Percentiles rank a stretch among this genome's conserved stretches.
phyloP scores from a whole-genome alignment of 2,888 invertebrate genomes.

The Cynaeus angustus region DNA sequence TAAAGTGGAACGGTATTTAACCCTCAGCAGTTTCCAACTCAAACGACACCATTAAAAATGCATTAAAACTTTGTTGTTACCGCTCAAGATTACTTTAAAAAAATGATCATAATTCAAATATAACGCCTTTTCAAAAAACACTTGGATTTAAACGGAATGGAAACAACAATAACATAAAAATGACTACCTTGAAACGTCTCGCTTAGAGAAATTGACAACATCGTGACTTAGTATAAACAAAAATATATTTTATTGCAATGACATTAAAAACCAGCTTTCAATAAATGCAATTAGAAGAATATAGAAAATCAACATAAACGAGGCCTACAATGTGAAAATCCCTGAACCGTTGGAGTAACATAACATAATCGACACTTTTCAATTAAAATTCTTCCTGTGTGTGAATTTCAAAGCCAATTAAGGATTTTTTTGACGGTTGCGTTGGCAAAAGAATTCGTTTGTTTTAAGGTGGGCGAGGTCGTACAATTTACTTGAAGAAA shows the following conservation, averaged over 20 bases:
- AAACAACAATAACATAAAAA: conserved; percentile 11
- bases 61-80: too few relatives aligned
- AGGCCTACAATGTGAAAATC: conserved; percentile 15
- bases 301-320: conserved; percentile 6
- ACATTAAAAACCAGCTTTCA: conserved; percentile 13
- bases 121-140: not conserved
- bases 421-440: conserved; percentile 18
- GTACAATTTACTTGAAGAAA: conserved; percentile 24
- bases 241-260: conserved; percentile 40
- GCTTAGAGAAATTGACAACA: conserved; percentile 20
- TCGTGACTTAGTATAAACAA: conserved; percentile 41
- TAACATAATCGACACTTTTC: conserved; percentile 23
- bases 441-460: conserved; percentile 26
- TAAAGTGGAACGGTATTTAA: too few relatives aligned
- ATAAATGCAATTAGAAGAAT: conserved; percentile 9
- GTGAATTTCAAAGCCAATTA: conserved; percentile 26
- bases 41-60: too few relatives aligned
- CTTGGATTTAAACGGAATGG: not conserved
- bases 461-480: conserved; percentile 33
- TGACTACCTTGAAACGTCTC: conserved; percentile 29
- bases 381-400: conserved; percentile 27
- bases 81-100: too few relatives aligned
- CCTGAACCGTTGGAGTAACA: conserved; percentile 17
- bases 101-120: too few relatives aligned
- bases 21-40: too few relatives aligned